These are phyloP conservation scores for Artibeus lituratus DNA, from an alignment of 2,797 vertebrate species.

Conservation along the genomic window DNA sequence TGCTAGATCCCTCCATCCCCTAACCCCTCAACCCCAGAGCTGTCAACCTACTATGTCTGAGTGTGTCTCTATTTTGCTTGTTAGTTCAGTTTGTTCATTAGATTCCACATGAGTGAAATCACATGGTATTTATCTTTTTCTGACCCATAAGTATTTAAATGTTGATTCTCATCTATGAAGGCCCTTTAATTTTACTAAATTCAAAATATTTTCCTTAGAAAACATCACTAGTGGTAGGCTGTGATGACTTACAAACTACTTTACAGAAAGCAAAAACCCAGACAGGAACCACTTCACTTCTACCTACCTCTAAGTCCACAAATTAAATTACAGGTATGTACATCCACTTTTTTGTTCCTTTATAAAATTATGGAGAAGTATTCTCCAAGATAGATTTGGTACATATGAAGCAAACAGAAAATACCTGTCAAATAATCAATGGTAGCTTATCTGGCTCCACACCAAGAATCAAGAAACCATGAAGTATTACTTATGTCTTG, in stretches of 20 bases:
- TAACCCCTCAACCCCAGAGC: too few species aligned
- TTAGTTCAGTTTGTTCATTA: too few species aligned
- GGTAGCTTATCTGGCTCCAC: conserved; percentile 5
- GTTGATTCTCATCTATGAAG: neutral
- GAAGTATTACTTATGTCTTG: neutral
- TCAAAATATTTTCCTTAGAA: neutral
- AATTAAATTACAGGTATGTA: neutral
- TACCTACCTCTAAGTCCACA: neutral
- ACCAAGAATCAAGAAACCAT: neutral
- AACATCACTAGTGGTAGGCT: neutral
- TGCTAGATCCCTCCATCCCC: too few species aligned
- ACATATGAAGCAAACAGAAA: conserved; percentile 20
- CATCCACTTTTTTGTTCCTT: neutral
- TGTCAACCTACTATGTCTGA: too few species aligned
- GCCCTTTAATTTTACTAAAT: conserved; percentile 4
- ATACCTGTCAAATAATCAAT: neutral
- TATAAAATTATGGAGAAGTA: conserved; percentile 16
- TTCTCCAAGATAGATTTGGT: neutral
- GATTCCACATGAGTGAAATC: too few species aligned
- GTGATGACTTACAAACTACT: neutral
- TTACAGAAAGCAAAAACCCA: conserved; percentile 7
- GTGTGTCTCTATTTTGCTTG: too few species aligned
- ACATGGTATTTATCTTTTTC: too few species aligned
- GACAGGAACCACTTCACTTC: neutral
- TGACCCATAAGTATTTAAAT: neutral